Conservation (phyloP, 2,888 invertebrate species). For the Melolontha melolontha region DNA sequence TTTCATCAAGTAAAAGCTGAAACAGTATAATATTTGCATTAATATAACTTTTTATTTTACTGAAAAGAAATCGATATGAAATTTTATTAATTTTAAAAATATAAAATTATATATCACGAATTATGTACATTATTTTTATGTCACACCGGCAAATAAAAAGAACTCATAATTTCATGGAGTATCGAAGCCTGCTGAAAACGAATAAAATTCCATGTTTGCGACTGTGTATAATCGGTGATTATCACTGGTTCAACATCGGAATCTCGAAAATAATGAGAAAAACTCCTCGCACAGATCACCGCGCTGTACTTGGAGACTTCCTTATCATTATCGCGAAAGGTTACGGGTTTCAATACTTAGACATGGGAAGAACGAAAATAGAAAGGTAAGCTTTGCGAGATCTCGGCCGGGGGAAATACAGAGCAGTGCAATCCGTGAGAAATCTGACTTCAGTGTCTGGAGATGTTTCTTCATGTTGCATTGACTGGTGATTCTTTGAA, state of each 20-base stretch:
- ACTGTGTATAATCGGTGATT: constrained; percentile 23
- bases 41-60: too few species aligned
- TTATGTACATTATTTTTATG: too few species aligned
- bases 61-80: too few species aligned
- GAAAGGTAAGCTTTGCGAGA: background rate
- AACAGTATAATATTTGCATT: too few species aligned
- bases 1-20: too few species aligned
- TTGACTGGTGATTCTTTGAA: constrained; percentile 18
- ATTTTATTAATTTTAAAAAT: too few species aligned
- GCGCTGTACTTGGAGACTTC: constrained; percentile 17
- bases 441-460: constrained; percentile 24
- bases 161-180: too few species aligned
- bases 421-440: constrained; percentile 17
- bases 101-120: too few species aligned
- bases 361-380: constrained; percentile 4
- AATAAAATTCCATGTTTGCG: constrained; percentile 20
- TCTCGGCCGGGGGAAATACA: background rate
- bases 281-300: constrained; percentile 3
- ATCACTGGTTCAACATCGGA: constrained; percentile 23
- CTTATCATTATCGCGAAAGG: constrained; percentile 21
- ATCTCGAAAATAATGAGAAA: constrained; percentile 32
- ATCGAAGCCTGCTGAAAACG: constrained; percentile 4
- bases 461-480: constrained; percentile 11
- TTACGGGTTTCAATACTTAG: background rate
- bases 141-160: too few species aligned